Percentiles rank a stretch among this genome's conserved stretches.
phyloP scores from a whole-genome alignment of 2,113 vertebrate genomes.

The Megaptera novaeangliae region DNA sequence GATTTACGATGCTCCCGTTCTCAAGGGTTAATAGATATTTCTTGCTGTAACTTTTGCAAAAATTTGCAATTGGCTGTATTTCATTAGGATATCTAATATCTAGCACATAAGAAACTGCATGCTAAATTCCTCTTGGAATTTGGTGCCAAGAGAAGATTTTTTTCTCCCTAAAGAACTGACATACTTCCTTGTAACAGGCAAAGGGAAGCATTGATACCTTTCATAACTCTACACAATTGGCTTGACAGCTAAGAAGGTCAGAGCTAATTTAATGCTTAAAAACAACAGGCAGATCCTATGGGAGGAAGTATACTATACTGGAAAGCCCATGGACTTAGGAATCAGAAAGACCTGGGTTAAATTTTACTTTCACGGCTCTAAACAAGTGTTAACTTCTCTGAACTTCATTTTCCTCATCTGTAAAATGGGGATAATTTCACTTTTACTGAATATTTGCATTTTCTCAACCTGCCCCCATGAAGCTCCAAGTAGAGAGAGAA shows the following conservation, averaged over 20 bases:
- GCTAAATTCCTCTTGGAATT: constrained; percentile 31
- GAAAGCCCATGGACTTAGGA: background rate
- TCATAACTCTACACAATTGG: background rate
- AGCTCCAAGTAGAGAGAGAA: background rate
- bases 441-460: background rate
- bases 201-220: background rate
- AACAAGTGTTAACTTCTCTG: background rate
- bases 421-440: background rate
- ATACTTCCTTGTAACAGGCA: constrained; percentile 5
- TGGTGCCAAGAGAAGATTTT: constrained; percentile 16
- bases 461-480: background rate
- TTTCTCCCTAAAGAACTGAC: constrained; percentile 5
- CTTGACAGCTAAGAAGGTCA: background rate
- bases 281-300: background rate
- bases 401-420: background rate
- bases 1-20: constrained; percentile 41
- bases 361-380: constrained; percentile 27
- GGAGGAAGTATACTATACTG: background rate
- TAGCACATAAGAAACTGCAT: constrained; percentile 28
- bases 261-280: constrained; percentile 17
- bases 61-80: constrained; percentile 43
- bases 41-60: constrained; percentile 45
- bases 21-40: constrained; percentile 44
- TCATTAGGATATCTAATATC: constrained; percentile 52
- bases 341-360: constrained; percentile 13